Base-by-base conservation (phyloP, 2,113 vertebrate genomes). In the Sula dactylatra region DNA sequence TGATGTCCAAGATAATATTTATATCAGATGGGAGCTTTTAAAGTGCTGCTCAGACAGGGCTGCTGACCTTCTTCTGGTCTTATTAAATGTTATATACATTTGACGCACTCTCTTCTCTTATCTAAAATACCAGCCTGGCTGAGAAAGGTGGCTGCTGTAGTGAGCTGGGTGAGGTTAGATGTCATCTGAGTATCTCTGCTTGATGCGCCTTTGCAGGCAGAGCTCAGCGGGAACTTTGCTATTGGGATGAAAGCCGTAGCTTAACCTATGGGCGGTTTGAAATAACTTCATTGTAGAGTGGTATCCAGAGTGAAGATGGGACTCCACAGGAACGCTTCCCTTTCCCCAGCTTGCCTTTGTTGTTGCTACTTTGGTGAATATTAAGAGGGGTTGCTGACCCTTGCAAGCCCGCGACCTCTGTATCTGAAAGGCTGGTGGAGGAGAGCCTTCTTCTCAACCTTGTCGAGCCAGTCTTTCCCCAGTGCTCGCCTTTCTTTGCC, bases 311-410 rank as follows among this genome's bases (percentile, higher is more conserved):
- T 94, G 93, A 96, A 96, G 96, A 95, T 96, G 97, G 96, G 95
- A 55, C 95, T 97, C 96, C 54, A 20, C 97, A 90, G 97, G 97
- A 97, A 96, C 93, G 96, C 94, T 97, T 97, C 96, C 96, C 94
- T 94, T 97, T 96, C 84, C 94, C 86, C 94, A 94, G 95, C 96
- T 94, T 87, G 93, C 93, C 86, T 97, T 97, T 97, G 95, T 97
- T 94, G 88, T 91, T 62, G 78, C 77, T 94, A 4, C 94, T 96
- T 92, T 93, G 94, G 91, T 97, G 96, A 87, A 97, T 97, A 95
- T 94, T 97, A 94, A 95, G 94, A 97, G 93, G 84, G 94, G 96
- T 97, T 97, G 95, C 95, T 97, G 96, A 95, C 96, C 95, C 97
- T 94, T 97, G 95, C 86, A 38, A 93, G 84, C 94, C 96, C 8